phyloP scores from a whole-genome alignment of 2,113 vertebrate species.

The Rhea americana region DNA sequence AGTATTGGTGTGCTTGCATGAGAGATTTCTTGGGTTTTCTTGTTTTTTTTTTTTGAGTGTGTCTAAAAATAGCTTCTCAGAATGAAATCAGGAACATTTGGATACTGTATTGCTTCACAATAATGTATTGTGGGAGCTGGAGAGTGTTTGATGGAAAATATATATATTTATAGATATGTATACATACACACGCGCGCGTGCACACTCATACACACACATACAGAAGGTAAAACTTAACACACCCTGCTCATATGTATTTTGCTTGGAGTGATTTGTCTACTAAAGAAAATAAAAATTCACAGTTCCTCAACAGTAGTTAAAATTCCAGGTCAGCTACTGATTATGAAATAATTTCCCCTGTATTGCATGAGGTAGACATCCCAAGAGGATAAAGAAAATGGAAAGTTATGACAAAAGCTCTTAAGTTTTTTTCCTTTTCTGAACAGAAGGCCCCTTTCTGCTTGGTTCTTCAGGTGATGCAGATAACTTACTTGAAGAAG shows the following conservation, averaged over 20 bases:
- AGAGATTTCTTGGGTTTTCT: neutral
- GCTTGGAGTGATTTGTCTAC: conserved; percentile 81
- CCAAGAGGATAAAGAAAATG: conserved; percentile 68
- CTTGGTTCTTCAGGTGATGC: conserved; percentile 87
- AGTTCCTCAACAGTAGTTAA: conserved; percentile 84
- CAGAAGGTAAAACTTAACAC: conserved; percentile 58
- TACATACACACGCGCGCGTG: conserved; percentile 39
- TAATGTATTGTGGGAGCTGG: conserved; percentile 27
- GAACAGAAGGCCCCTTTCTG: conserved; percentile 87
- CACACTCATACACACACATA: conserved; percentile 40
- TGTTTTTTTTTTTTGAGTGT: neutral
- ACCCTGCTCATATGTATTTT: conserved; percentile 75
- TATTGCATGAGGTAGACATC: conserved; percentile 85
- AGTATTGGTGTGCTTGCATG: neutral
- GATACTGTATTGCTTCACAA: conserved; percentile 53
- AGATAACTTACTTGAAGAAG: conserved; percentile 80
- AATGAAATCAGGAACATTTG: conserved; percentile 30
- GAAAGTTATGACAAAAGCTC: conserved; percentile 20
- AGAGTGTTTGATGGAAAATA: conserved; percentile 42
- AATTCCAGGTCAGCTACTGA: conserved; percentile 75
- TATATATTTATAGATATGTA: conserved; percentile 44
- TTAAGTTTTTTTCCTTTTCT: conserved; percentile 94
- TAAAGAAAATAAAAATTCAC: conserved; percentile 71
- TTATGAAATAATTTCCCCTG: conserved; percentile 80
- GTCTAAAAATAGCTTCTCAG: conserved; percentile 36